These are phyloP conservation scores for Sardina pilchardus DNA, from an alignment of 2,113 vertebrate species.

Conservation along the genomic window DNA sequence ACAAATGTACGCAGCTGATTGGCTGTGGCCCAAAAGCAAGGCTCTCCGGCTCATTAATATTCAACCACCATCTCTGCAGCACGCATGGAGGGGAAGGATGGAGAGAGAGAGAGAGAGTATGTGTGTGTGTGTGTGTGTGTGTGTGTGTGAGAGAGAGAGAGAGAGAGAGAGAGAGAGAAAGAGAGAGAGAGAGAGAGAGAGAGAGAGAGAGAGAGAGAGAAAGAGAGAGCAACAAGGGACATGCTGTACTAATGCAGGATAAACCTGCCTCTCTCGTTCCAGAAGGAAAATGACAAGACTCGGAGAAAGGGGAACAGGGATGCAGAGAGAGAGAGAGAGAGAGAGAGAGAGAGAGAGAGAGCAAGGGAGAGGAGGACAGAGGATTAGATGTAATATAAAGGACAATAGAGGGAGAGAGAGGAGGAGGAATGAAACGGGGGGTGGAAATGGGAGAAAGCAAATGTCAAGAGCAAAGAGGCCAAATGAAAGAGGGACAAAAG, in stretches of 20 bases:
- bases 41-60: slow-evolving; percentile 42
- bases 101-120: background rate
- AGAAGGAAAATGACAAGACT: background rate
- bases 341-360: background rate
- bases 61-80: slow-evolving; percentile 40
- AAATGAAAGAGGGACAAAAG: background rate
- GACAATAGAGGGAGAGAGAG: slow-evolving; percentile 3
- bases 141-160: too few species aligned
- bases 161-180: background rate
- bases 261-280: background rate
- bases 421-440: background rate
- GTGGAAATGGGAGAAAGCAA: background rate
- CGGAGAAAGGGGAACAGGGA: background rate
- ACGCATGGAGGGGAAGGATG: background rate
- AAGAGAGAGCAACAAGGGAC: slow-evolving; percentile 19
- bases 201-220: background rate
- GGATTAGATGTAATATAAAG: background rate
- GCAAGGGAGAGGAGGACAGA: background rate
- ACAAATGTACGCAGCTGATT: background rate
- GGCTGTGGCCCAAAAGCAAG: slow-evolving; percentile 5
- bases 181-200: slow-evolving; percentile 5
- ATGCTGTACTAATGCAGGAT: background rate
- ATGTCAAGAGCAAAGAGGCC: background rate
- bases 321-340: background rate
- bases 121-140: too few species aligned